These are phyloP conservation scores for Asobara japonica DNA, from an alignment of 1,140 invertebrate species.

Conservation along the genomic window DNA sequence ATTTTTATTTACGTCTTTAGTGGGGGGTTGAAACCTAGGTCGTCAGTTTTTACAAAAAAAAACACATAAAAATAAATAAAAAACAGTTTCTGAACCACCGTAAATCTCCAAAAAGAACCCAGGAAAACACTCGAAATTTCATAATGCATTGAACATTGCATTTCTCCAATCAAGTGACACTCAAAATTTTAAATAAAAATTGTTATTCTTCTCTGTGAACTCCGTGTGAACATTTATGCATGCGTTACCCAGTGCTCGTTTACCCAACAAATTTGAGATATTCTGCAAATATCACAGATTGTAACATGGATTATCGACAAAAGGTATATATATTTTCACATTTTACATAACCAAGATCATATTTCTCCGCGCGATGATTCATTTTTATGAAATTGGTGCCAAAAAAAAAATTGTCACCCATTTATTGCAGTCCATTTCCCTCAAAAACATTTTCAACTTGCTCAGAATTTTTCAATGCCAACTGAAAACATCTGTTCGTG, in stretches of 20 bases:
- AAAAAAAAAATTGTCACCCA: background rate
- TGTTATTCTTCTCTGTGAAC: background rate
- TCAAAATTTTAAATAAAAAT: background rate
- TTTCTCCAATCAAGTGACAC: background rate
- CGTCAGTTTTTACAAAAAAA: constrained; percentile 2
- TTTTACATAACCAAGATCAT: background rate
- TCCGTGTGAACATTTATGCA: constrained; percentile 40
- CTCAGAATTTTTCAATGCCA: background rate
- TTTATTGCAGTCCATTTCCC: background rate
- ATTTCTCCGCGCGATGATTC: background rate
- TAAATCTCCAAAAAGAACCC: too few relatives aligned
- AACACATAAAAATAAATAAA: too few relatives aligned
- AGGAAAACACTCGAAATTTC: background rate
- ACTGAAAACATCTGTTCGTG: background rate
- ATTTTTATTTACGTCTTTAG: constrained; percentile 29
- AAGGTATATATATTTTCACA: constrained; percentile 39
- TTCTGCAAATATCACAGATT: constrained; percentile 40
- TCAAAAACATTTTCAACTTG: background rate
- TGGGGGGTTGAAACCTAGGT: constrained; percentile 17
- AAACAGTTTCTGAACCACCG: too few relatives aligned
- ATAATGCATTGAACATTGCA: background rate
- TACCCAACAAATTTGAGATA: constrained; percentile 36
- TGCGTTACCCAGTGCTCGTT: constrained; percentile 39
- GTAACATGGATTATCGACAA: constrained; percentile 56
- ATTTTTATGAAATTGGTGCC: background rate